Evolutionary conservation across 2,797 vertebrate species (phyloP).

Genomic region (Cryptoblepharus egeriae): DNA sequence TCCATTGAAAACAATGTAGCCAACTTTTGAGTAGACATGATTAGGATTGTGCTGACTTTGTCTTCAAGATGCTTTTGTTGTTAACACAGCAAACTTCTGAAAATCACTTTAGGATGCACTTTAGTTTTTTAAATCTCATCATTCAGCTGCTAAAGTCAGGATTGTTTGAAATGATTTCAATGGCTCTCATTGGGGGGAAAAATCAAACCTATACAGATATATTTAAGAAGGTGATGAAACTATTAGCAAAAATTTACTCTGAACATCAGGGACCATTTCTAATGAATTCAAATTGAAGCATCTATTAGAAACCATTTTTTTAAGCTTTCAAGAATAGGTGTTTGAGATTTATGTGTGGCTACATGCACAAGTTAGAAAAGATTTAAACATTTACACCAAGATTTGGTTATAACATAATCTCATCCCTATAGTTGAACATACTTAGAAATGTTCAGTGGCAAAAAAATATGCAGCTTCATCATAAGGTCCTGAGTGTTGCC

Average conservation of each 20-base stretch:
- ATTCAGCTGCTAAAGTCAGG: conserved; percentile 13
- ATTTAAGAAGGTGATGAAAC: conserved; percentile 21
- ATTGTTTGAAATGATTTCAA: conserved; percentile 38
- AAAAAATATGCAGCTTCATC: conserved; percentile 26
- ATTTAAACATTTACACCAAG: conserved; percentile 66
- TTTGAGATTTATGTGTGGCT: conserved; percentile 38
- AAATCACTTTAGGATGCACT: not conserved
- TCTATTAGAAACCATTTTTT: conserved; percentile 36
- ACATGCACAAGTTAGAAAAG: conserved; percentile 36
- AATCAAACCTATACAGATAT: conserved; percentile 32
- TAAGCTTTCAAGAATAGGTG: conserved; percentile 34
- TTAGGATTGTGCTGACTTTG: no score
- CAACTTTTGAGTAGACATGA: no score
- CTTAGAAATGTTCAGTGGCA: not conserved
- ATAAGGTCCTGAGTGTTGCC: not conserved
- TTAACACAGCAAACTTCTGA: not conserved
- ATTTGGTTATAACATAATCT: conserved; percentile 52
- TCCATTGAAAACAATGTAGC: no score
- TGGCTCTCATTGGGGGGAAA: conserved; percentile 34
- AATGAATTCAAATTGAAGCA: conserved; percentile 21
- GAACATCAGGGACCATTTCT: conserved; percentile 40
- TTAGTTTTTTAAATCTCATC: conserved; percentile 47
- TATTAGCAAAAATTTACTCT: conserved; percentile 36
- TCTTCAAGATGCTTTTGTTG: not conserved
- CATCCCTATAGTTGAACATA: conserved; percentile 22